Conservation (phyloP, 37 sponge, comb jelly and placozoan species). For the Hexactinellida sp. region DNA sequence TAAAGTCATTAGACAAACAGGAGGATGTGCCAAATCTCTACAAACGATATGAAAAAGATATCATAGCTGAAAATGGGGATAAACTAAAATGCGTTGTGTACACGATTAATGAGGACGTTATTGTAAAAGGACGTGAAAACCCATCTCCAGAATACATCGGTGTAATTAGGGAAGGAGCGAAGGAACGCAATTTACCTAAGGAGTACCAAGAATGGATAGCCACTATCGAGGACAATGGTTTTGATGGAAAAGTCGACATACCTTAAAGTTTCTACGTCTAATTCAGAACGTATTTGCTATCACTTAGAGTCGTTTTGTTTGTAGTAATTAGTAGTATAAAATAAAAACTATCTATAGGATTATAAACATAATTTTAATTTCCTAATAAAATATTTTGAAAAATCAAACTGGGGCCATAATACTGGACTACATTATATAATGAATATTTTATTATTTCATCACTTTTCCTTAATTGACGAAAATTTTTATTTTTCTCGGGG, state of each 20-base stretch:
- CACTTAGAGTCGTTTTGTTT: too few relatives aligned
- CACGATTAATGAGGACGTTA: neutral
- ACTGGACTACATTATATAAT: too few relatives aligned
- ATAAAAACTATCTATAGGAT: too few relatives aligned
- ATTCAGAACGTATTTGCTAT: too few relatives aligned
- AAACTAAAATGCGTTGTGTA: neutral
- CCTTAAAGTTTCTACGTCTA: too few relatives aligned
- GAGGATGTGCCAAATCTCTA: neutral
- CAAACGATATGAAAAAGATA: neutral
- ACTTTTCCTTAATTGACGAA: too few relatives aligned
- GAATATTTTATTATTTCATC: too few relatives aligned
- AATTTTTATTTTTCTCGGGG: too few relatives aligned
- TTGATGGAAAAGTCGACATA: neutral
- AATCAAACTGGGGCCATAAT: too few relatives aligned
- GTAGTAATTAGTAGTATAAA: too few relatives aligned
- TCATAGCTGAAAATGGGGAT: neutral
- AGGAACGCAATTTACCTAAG: neutral
- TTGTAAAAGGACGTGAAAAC: neutral
- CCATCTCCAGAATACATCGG: neutral
- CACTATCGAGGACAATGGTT: neutral
- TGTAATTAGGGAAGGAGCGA: neutral
- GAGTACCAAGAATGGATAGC: neutral
- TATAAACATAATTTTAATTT: too few relatives aligned
- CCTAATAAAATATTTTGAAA: too few relatives aligned
- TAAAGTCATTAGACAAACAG: neutral